Evolutionary conservation across 2,797 vertebrate species (phyloP).

Genomic region (Centropyge bicolor): DNA sequence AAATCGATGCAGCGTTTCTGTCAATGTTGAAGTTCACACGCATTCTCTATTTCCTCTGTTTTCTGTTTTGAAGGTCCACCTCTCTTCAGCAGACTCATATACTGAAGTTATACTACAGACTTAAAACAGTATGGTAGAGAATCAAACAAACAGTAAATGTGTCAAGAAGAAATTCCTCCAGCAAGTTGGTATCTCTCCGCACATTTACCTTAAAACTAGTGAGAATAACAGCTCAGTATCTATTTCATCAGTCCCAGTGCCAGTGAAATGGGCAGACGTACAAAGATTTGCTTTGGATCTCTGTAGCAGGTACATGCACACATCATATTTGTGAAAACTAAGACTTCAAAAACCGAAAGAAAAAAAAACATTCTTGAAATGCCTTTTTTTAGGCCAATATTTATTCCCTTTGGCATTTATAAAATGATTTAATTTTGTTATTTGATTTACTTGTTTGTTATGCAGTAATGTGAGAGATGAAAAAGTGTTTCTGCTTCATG

Average conservation of each 20-base stretch:
- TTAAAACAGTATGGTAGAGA: constrained; percentile 21
- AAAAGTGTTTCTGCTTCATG: constrained; percentile 46
- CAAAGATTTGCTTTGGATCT: constrained; percentile 35
- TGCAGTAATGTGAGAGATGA: constrained; percentile 42
- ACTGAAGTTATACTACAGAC: background rate
- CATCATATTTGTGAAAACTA: constrained; percentile 28
- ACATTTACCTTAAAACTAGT: constrained; percentile 15
- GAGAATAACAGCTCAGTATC: constrained; percentile 22
- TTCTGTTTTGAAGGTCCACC: constrained; percentile 36
- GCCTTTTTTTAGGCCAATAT: constrained; percentile 12
- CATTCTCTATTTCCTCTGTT: constrained; percentile 30
- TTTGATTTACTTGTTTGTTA: constrained; percentile 47
- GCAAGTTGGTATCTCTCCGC: constrained; percentile 15
- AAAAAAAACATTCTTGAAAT: constrained; percentile 10
- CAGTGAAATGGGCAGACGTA: constrained; percentile 20
- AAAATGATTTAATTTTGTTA: constrained; percentile 39
- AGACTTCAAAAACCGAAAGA: background rate
- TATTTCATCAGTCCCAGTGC: constrained; percentile 17
- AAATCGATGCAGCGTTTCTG: constrained; percentile 33
- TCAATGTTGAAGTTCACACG: constrained; percentile 20
- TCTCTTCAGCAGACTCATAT: constrained; percentile 7
- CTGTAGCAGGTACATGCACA: constrained; percentile 15
- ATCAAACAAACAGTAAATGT: constrained; percentile 24
- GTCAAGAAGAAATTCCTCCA: constrained; percentile 20
- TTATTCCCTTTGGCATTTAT: constrained; percentile 43